phyloP scores from a whole-genome alignment of 2,888 invertebrate species.

The Calliphora vomitoria region DNA sequence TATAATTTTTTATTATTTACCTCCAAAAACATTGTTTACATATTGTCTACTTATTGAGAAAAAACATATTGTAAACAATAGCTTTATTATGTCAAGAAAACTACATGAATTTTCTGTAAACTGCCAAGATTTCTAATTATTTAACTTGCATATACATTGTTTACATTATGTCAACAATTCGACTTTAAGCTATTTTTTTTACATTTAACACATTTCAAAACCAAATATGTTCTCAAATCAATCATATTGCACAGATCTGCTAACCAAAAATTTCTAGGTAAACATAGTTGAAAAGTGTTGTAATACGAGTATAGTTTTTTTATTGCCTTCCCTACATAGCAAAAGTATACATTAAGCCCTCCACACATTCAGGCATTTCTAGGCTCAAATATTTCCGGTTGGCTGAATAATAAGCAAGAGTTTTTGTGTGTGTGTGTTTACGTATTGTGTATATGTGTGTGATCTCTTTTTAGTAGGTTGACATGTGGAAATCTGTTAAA shows the following conservation, averaged over 20 bases:
- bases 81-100: no score
- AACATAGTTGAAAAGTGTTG: background rate
- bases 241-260: constrained; percentile 47
- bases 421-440: background rate
- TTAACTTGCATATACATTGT: no score
- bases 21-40: no score
- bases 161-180: no score
- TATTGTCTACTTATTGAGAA: no score
- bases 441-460: no score
- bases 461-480: constrained; percentile 16
- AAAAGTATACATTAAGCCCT: background rate
- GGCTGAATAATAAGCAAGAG: constrained; percentile 10
- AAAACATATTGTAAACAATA: no score
- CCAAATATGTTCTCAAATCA: background rate
- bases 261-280: background rate
- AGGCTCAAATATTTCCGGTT: constrained; percentile 42
- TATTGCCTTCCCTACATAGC: background rate
- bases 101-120: no score
- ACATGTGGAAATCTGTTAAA: constrained; percentile 46
- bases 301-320: background rate
- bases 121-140: no score
- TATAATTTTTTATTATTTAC: no score
- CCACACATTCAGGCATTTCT: background rate
- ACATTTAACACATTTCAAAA: no score
- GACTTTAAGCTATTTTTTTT: no score